Conservation (phyloP, 2,797 vertebrate species). For the Threskiornis aethiopicus region DNA sequence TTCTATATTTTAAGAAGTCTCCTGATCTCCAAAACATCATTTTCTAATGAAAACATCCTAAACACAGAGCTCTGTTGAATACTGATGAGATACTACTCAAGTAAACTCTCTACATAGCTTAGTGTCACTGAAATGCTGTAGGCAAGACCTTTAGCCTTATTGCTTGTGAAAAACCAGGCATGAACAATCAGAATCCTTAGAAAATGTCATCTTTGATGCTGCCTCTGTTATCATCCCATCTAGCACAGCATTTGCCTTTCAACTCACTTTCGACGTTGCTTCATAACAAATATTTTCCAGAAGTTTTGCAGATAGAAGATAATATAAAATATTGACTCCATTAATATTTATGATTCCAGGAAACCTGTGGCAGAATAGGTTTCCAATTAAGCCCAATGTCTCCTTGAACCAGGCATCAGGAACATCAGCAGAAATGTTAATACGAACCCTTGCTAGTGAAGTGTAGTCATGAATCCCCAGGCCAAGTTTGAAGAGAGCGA, state of each 20-base stretch:
- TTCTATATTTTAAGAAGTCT: background rate
- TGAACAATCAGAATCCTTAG: background rate
- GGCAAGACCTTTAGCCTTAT: background rate
- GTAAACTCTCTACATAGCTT: background rate
- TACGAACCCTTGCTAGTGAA: background rate
- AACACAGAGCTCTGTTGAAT: background rate
- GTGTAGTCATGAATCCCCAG: background rate
- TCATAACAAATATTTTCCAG: background rate
- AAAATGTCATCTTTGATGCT: background rate
- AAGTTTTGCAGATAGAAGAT: background rate
- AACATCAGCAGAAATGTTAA: background rate
- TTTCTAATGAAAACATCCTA: background rate
- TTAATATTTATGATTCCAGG: constrained; percentile 7
- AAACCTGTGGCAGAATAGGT: background rate
- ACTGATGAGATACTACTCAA: background rate
- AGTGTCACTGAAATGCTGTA: background rate
- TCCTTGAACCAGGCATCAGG: background rate
- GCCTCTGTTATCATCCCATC: background rate
- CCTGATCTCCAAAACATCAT: background rate
- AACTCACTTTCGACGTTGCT: background rate
- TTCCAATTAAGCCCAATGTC: background rate
- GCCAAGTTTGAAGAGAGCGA: background rate
- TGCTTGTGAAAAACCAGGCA: background rate
- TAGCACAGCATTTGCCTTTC: background rate
- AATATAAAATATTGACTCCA: background rate